Base-by-base conservation (phyloP, 2,113 vertebrate genomes). In the Coptodon bakossiorum region DNA sequence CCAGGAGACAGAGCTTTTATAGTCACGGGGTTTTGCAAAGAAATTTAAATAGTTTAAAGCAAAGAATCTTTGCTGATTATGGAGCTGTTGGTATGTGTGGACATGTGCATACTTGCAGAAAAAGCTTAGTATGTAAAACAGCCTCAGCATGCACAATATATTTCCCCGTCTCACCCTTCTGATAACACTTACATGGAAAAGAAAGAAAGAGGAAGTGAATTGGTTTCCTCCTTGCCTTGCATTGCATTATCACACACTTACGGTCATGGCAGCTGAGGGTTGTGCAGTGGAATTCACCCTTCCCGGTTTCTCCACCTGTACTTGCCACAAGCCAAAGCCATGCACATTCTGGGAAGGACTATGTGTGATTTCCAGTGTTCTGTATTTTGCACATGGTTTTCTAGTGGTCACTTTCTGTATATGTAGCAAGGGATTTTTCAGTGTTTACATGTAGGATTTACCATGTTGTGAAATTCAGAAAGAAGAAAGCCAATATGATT, bases 161-260 rank as follows among this genome's bases (percentile, higher is more conserved):
- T 84, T 63, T 57, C 43, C 73, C 24, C 45, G 14, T 83, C 63
- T 84, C 88, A 84, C 81, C 83, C 85, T 56, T 86, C 59, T 90
- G 86, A 90, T 90, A 88, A 91, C 85, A 88, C 81, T 83, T 38
- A 90, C 82, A 84, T 86, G 91, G 91, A 93, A 92, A 92, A 90
- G 86, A 92, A 87, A 87, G 88, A 91, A 96, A 95, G 91, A 95
- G 93, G 94, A 95, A 95, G 91, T 93, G 48, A 79, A 48, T 90
- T 82, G 38, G 85, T 93, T 94, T 94, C 88, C 90, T 94, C 79
- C 82, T 93, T 43, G 80, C 91, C 48, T 78, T 84, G 43, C 50
- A 54, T 31, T 5, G 4, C 3, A 52, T 90, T 90, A 88, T 88
- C 50, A 29, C 86, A 88, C 57, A 22, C 80, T 88, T 82, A 84